Evolutionary conservation across 2,797 vertebrate species (phyloP), one percentile per base, ranked within the genome.

Genomic region (Gymnopithys bicolor): DNA sequence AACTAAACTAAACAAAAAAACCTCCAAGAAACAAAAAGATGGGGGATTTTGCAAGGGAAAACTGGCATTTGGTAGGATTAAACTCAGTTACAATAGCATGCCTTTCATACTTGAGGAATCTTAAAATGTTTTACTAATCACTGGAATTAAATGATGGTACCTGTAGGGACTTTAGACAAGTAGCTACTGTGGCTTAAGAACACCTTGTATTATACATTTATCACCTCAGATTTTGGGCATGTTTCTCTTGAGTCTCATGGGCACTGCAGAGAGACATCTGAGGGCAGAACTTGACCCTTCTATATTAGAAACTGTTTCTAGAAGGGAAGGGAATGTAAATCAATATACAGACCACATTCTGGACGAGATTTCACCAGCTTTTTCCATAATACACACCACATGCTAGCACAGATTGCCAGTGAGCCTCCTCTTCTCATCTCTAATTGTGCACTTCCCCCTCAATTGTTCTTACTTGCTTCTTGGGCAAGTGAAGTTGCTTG

Each of bases 291-390:
- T 35, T 87, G 87, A 92, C 90, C 87, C 33, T 93, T 71, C 67
- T 89, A 46, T 89, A 94, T 92, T 92, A 85, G 63, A 95, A 95
- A 83, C 60, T 83, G 41, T 90, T 95, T 95, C 89, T 94, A 74
- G 59, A 91, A 79, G 58, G 62, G 90, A 79, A 84, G 84, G 22
- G 68, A 93, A 91, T 80, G 75, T 91, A 91, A 95, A 84, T 94
- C 84, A 93, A 92, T 87, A 83, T 69, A 89, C 49, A 91, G 60
- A 74, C 28, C 39, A 80, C 68, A 85, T 85, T 93, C 84, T 94
- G 87, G 71, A 17, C 45, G 39, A 87, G 71, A 93, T 87, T 94
- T 95, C 92, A 96, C 75, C 89, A 95, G 64, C 58, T 94, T 87
- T 89, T 89, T 81, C 90, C 45, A 14, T 89, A 96, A 92, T 28